Evolutionary conservation across 2,888 invertebrate genomes (phyloP), one percentile per base, ranked within the genome.

Genomic region (Ctenicera cuprea): DNA sequence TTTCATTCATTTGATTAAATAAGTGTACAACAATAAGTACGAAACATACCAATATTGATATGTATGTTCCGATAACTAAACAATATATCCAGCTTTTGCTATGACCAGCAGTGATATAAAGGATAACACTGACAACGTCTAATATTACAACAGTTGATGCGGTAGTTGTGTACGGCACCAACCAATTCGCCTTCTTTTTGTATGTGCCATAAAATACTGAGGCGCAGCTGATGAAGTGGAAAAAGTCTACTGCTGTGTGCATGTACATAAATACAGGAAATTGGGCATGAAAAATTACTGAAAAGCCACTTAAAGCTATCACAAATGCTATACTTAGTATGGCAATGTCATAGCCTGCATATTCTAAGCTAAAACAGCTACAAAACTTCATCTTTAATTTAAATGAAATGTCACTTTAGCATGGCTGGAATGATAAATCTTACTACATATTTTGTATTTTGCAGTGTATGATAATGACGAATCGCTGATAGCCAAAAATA

Each of bases 401-500:
- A 9, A 33, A 4, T 9, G 1, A 1, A 33, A 33, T 33, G 33
- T 33, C 33, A 33, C 33, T 33, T 33, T 33, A 5, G 5, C 33
- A 33, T 33, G 33, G 33, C 8, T 33, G 7, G 8, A 33, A 33
- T 33, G 33, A 33, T 33, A 33, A 33, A n/a, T n/a, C 33, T 1
- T 9, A 5, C 7, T 33, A 33, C 18, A 7, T 45, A 14, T n/a
- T n/a, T n/a, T n/a, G n/a, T n/a, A 7, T 45, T 38, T 66, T 73
- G n/a, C 63, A 98, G 98, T 95, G 81, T 99, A 99, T 88, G 92
- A 92, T 59, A 95, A 97, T 88, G 97, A 98, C 83, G 93, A 92
- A 83, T 92, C 94, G 57, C 89, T 99, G 79, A 98, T 99, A 83
- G 97, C 98, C 33, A 97, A 99, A 89, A 99, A 99, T 87, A 97